Evolutionary conservation across 2,888 invertebrate genomes (phyloP).

Genomic region (Agrotis ipsilon): DNA sequence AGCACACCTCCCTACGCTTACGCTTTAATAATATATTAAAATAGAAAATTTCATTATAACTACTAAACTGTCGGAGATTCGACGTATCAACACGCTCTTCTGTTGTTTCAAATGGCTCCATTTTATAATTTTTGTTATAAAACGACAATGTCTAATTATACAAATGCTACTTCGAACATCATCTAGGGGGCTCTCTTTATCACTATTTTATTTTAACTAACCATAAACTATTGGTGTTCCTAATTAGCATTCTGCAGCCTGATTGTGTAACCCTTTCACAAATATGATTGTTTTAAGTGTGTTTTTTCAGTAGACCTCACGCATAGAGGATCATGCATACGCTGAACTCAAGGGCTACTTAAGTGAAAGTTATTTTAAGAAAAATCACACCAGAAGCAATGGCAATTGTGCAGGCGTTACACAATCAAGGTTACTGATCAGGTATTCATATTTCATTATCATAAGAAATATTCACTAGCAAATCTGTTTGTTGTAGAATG

Average conservation of each 20-base stretch:
- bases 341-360: background rate
- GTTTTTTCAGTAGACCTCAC: constrained; percentile 11
- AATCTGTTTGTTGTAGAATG: constrained; percentile 67
- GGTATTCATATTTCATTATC: constrained; percentile 67
- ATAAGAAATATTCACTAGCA: constrained; percentile 77
- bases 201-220: constrained; percentile 80
- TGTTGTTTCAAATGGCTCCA: constrained; percentile 75
- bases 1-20: constrained; percentile 83
- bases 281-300: constrained; percentile 21
- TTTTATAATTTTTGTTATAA: constrained; percentile 77
- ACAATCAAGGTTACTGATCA: constrained; percentile 31
- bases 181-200: constrained; percentile 83
- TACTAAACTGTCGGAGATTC: constrained; percentile 88
- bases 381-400: constrained; percentile 23
- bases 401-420: constrained; percentile 11
- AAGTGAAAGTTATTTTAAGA: constrained; percentile 1
- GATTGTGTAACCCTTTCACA: constrained; percentile 70
- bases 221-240: constrained; percentile 87
- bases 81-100: constrained; percentile 78
- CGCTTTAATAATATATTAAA: constrained; percentile 87
- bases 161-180: constrained; percentile 88
- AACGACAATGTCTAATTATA: constrained; percentile 86
- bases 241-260: constrained; percentile 74
- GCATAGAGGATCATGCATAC: background rate
- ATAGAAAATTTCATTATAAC: constrained; percentile 89